Evolutionary conservation across 2,888 invertebrate genomes (phyloP).

Genomic region (Crossocerus cetratus): DNA sequence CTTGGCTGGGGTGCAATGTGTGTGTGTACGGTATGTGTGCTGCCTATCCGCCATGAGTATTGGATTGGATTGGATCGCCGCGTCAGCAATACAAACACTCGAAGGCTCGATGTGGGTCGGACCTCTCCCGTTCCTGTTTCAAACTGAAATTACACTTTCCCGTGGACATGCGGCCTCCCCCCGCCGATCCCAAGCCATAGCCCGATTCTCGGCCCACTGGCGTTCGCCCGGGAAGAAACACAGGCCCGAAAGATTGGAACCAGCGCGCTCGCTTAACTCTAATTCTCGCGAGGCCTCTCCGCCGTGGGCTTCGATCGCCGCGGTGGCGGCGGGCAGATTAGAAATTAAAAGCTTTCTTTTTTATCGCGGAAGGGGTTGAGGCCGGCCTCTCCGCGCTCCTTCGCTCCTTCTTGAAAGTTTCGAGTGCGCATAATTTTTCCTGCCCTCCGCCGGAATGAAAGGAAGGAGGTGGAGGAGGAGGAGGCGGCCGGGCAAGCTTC

Average conservation of each 20-base stretch:
- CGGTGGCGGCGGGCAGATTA: constrained; percentile 27
- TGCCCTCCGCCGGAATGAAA: constrained; percentile 18
- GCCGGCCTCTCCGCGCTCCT: not conserved
- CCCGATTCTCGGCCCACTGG: not conserved
- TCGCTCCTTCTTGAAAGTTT: constrained; percentile 8
- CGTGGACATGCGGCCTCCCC: constrained; percentile 23
- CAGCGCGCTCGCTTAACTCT: no score
- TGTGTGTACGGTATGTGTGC: constrained; percentile 6
- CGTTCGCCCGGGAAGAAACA: not conserved
- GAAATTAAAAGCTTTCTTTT: constrained; percentile 31
- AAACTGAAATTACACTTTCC: constrained; percentile 75
- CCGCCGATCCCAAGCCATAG: not conserved
- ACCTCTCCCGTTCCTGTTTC: constrained; percentile 70
- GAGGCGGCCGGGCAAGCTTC: not conserved
- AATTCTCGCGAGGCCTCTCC: not conserved
- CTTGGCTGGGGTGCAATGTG: constrained; percentile 15
- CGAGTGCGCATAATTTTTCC: constrained; percentile 34
- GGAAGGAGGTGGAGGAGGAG: not conserved
- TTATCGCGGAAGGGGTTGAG: no score
- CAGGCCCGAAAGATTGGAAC: not conserved
- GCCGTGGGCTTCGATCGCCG: not conserved
- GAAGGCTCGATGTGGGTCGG: constrained; percentile 75
- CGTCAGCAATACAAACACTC: constrained; percentile 77
- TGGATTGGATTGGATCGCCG: constrained; percentile 76
- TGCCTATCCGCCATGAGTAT: constrained; percentile 63